A percentile compares a stretch with the other conserved stretches of the same genome.
These are phyloP conservation scores for Petromus typicus DNA, from an alignment of 2,113 vertebrate species.

Conservation along the genomic window DNA sequence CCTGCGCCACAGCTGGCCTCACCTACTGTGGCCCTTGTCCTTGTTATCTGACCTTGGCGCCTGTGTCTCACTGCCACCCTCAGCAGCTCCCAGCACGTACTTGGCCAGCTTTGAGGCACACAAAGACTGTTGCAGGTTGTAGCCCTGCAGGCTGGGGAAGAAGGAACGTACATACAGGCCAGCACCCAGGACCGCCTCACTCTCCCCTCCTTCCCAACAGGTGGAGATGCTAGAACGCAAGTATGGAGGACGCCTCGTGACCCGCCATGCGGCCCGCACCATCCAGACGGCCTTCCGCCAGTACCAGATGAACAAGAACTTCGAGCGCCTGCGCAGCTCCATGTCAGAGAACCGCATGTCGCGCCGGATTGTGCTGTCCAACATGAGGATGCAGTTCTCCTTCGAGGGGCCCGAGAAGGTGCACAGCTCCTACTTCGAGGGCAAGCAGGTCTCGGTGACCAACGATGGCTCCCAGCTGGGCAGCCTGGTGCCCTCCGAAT, in stretches of 20 bases:
- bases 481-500: slow-evolving; percentile 90
- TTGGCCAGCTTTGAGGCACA: neutral
- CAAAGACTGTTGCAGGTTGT: neutral
- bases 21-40: neutral
- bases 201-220: slow-evolving; percentile 80
- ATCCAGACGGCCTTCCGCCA: slow-evolving; percentile 99
- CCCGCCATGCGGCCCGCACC: slow-evolving; percentile 97
- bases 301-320: slow-evolving; percentile 99
- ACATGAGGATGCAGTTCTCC: slow-evolving; percentile 99
- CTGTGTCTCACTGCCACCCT: neutral
- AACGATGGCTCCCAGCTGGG: slow-evolving; percentile 92
- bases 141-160: accelerated
- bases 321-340: slow-evolving; percentile 97
- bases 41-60: neutral
- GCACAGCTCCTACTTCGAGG: slow-evolving; percentile 98
- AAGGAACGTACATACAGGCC: accelerated
- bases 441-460: slow-evolving; percentile 95
- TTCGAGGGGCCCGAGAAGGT: slow-evolving; percentile 99
- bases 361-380: slow-evolving; percentile 97
- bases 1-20: neutral
- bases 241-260: slow-evolving; percentile 99
- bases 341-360: slow-evolving; percentile 99
- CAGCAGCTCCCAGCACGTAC: neutral
- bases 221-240: slow-evolving; percentile 99
- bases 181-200: neutral